Evolutionary conservation across 2,888 invertebrate genomes (phyloP), one percentile per base, ranked within the genome.

Genomic region (Tenthredo livida): DNA sequence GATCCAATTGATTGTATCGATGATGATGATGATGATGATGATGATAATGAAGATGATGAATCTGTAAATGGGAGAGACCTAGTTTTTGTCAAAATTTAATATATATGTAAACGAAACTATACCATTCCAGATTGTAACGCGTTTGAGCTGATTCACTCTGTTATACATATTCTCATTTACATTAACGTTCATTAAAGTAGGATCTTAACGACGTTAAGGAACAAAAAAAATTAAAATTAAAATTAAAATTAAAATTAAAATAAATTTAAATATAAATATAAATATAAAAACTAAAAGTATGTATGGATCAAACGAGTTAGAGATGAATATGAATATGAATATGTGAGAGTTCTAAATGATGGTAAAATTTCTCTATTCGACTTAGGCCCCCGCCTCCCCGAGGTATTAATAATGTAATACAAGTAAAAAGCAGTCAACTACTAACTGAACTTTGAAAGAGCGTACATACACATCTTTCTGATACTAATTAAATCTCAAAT

Each of bases 271-370:
- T 33, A 33, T 33, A 12, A 67, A 67, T 91, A 92, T 89, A 93
- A 67, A 33, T 6, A 21, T 88, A 93, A 29, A 67, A 67, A 33
- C 37, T 33, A 29, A 67, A 67, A 93, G 88, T 91, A 92, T 85
- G 67, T 67, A 25, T 67, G 93, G 93, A 93, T 92, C 93, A 93
- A 84, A 93, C 93, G 67, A 93, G 90, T 89, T 87, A 78, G 9
- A 67, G 85, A 93, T 72, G 58, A 43, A 84, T 86, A 70, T 15
- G 89, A 29, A 84, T 86, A 70, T n/a, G 89, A 29, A 84, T 86
- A 70, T n/a, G 89, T 89, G 93, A 2, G 92, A 93, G 29, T 61
- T 15, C 88, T 93, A 37, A 86, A 87, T 17, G 50, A 65, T 58
- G 87, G 91, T 0, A 92, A 92, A 85, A 90, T 21, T 87, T 86